These are phyloP conservation scores for Ptilorrhoa leucosticta DNA, from an alignment of 2,113 vertebrate species.

Conservation along the genomic window DNA sequence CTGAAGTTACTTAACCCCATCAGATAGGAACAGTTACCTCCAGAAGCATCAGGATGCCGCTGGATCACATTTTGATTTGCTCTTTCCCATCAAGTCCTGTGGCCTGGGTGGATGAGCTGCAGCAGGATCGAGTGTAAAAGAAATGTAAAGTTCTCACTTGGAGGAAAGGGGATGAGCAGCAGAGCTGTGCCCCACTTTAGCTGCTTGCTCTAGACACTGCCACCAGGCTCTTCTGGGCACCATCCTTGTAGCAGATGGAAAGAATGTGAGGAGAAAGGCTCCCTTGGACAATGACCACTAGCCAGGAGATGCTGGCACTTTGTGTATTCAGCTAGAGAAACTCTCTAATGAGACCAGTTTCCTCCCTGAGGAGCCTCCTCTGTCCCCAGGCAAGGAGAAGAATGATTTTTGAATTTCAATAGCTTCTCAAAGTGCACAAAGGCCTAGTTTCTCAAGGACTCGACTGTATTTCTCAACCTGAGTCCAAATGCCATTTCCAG, in stretches of 20 bases:
- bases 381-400: neutral
- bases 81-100: neutral
- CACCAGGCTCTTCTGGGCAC: neutral
- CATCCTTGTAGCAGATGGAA: neutral
- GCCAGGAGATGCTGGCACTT: neutral
- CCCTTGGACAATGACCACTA: neutral
- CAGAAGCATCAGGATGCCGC: neutral
- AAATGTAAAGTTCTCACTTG: neutral
- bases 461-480: neutral
- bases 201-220: neutral
- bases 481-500: neutral
- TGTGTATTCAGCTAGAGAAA: neutral
- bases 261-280: neutral
- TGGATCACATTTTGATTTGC: neutral
- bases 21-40: neutral
- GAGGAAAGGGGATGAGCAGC: neutral
- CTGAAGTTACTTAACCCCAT: neutral
- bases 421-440: neutral
- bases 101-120: neutral
- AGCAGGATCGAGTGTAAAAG: neutral
- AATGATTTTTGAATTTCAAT: neutral
- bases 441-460: neutral
- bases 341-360: neutral
- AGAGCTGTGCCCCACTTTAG: neutral
- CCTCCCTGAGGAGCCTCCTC: neutral